Evolutionary conservation across 1,140 invertebrate species (phyloP).

Genomic region (Prorops nasuta): DNA sequence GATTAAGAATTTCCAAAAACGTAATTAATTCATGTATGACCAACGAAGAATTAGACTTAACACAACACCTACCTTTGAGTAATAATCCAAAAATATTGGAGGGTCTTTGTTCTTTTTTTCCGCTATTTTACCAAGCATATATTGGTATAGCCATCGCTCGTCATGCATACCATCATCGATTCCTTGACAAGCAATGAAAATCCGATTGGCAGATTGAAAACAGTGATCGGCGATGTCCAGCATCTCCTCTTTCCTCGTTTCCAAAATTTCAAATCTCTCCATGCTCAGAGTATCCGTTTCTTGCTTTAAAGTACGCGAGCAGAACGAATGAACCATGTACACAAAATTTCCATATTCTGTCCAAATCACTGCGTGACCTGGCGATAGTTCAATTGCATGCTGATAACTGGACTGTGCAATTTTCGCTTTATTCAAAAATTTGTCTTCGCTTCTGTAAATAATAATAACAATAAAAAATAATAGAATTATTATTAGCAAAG

Average conservation of each 20-base stretch:
- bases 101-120: slow-evolving; percentile 78
- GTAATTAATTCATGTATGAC: too few species aligned
- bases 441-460: slow-evolving; percentile 62
- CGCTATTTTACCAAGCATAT: slow-evolving; percentile 89
- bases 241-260: slow-evolving; percentile 76
- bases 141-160: slow-evolving; percentile 86
- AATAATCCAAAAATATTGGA: slow-evolving; percentile 75
- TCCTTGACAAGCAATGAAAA: slow-evolving; percentile 50
- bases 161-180: slow-evolving; percentile 62
- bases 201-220: slow-evolving; percentile 70
- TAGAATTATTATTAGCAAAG: slow-evolving; percentile 6
- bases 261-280: slow-evolving; percentile 74
- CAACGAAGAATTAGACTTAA: too few species aligned
- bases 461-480: slow-evolving; percentile 7
- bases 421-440: slow-evolving; percentile 71
- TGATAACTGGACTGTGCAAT: slow-evolving; percentile 76
- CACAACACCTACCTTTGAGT: slow-evolving; percentile 73
- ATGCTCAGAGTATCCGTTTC: slow-evolving; percentile 73
- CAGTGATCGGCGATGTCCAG: slow-evolving; percentile 72
- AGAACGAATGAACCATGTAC: slow-evolving; percentile 85
- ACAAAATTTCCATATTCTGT: slow-evolving; percentile 86
- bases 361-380: slow-evolving; percentile 73
- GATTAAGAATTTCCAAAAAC: slow-evolving; percentile 9
- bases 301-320: slow-evolving; percentile 79
- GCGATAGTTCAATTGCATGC: slow-evolving; percentile 71